Base-by-base conservation (phyloP, 2,888 invertebrate genomes). In the Polyommatus iphigenia region DNA sequence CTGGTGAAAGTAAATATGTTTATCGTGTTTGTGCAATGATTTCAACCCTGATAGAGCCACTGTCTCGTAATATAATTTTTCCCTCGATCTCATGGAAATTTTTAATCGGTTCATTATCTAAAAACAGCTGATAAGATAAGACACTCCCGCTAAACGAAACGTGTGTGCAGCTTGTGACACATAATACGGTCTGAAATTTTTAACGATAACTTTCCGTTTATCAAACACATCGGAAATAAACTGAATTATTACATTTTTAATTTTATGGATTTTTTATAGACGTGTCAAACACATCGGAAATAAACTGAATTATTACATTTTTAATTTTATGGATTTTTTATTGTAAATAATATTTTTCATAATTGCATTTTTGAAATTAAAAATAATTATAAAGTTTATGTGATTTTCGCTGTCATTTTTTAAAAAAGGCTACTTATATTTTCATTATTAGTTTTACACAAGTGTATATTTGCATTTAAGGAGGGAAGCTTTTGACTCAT, bases 61-160 rank as follows among this genome's bases (percentile, higher is more conserved):
- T 83, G 80, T 89, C 85, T 86, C 82, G 85, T 81, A 88, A 75
- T 29, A 75, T 24, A 75, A 88, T 81, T 83, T 84, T 84, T 82
- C 82, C 81, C 80, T 77, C 81, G 82, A 79, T 77, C 83, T 79
- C 79, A 84, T 87, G 92, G 91, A 93, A 93, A 87, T 81, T 91
- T 92, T 91, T 88, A 86, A 89, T 89, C 87, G 83, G 81, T 83
- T 83, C 83, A 84, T 86, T 91, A 91, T 91, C 90, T 88, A 76
- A 82, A 84, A 75, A 75, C 54, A 85, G 82, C 80, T 87, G 91
- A 91, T 91, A 91, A 93, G 92, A 93, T 92, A 92, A 87, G 86
- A 87, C 87, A 87, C 85, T 87, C 83, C 84, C 82, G 83, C 67
- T 15, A 13, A 84, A 82, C 82, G 81, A 86, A 85, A 89, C 86